Percentiles rank a stretch among this genome's conserved stretches.
These are phyloP conservation scores for Aphelinus atriplicis DNA, from an alignment of 1,140 invertebrate species.

Conservation along the genomic window DNA sequence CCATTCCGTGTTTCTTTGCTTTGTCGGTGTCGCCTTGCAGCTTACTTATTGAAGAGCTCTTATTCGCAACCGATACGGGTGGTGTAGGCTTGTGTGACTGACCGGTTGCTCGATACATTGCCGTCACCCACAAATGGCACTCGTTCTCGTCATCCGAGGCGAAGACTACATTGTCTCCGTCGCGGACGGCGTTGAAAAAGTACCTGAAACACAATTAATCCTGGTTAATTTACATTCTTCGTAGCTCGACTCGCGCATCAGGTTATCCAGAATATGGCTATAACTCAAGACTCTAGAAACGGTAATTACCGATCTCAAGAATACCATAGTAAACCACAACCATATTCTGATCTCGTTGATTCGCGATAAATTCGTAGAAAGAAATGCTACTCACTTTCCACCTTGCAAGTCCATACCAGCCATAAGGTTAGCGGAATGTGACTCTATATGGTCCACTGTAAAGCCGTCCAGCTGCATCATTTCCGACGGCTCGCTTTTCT, in stretches of 20 bases:
- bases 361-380: too few species aligned
- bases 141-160: conserved; percentile 99
- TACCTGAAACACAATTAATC: conserved; percentile 67
- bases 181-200: conserved; percentile 98
- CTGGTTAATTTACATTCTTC: too few species aligned
- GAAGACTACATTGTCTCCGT: conserved; percentile 96
- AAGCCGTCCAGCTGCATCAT: conserved; percentile 99
- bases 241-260: too few species aligned
- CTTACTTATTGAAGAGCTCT: conserved; percentile 87
- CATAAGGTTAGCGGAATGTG: conserved; percentile 88
- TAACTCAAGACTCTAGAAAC: too few species aligned
- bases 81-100: conserved; percentile 98
- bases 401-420: conserved; percentile 79
- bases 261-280: too few species aligned
- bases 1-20: conserved; percentile 98
- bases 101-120: conserved; percentile 97
- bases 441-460: conserved; percentile 98
- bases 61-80: conserved; percentile 84
- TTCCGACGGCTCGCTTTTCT: conserved; percentile 98
- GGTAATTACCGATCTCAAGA: too few species aligned
- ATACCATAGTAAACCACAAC: too few species aligned
- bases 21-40: conserved; percentile 95
- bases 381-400: conserved; percentile 54
- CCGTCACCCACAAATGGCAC: conserved; percentile 98
- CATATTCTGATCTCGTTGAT: too few species aligned